Evolutionary conservation across 2,797 vertebrate genomes (phyloP).

Genomic region (Betta splendens): DNA sequence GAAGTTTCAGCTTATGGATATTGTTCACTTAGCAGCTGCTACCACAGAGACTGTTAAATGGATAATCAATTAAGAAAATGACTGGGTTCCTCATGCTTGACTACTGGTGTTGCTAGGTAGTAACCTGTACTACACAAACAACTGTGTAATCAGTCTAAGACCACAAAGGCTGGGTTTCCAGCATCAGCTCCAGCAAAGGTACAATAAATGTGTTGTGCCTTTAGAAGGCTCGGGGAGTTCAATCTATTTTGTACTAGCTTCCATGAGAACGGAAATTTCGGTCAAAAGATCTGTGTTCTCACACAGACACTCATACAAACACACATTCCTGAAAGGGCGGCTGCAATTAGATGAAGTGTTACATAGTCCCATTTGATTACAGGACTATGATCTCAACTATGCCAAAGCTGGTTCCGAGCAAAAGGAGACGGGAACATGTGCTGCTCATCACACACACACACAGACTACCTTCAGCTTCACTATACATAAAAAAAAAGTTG

Average conservation of each 20-base stretch:
- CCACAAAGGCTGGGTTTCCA: constrained; percentile 11
- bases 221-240: constrained; percentile 16
- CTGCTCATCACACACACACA: constrained; percentile 18
- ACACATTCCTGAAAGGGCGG: constrained; percentile 15
- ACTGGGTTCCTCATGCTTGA: neutral
- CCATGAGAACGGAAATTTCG: constrained; percentile 52
- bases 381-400: constrained; percentile 63
- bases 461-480: neutral
- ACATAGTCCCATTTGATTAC: constrained; percentile 55
- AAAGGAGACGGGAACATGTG: constrained; percentile 11
- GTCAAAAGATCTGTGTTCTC: constrained; percentile 33
- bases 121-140: neutral
- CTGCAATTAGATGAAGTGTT: constrained; percentile 49
- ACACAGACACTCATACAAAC: constrained; percentile 3
- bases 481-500: no score
- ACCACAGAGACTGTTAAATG: neutral
- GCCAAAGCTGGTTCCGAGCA: constrained; percentile 36
- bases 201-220: constrained; percentile 39
- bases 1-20: neutral
- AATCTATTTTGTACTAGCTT: constrained; percentile 20
- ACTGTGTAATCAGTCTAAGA: constrained; percentile 1
- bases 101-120: no score
- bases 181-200: constrained; percentile 9
- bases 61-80: neutral
- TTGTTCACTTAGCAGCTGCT: neutral